Conservation (phyloP, 1,140 invertebrate species). For the Neodiprion virginianus region DNA sequence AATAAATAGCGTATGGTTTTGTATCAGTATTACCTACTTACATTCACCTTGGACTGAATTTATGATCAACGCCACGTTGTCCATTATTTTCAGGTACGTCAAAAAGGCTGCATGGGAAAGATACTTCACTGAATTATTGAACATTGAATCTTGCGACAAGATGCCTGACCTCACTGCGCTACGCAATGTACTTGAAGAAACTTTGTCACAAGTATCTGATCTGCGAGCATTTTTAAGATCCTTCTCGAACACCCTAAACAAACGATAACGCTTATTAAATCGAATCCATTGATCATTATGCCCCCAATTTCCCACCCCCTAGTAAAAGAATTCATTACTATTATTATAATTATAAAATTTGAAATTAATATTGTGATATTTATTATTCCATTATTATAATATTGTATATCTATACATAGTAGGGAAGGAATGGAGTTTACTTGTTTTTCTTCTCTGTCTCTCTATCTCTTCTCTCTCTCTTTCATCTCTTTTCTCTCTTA, state of each 20-base stretch:
- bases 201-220: constrained; percentile 53
- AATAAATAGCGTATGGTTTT: neutral
- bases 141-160: constrained; percentile 73
- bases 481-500: no score
- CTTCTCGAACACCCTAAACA: constrained; percentile 57
- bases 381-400: constrained; percentile 6
- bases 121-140: constrained; percentile 71
- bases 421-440: neutral
- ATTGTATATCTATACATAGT: constrained; percentile 2
- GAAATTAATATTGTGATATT: constrained; percentile 8
- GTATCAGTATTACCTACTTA: neutral
- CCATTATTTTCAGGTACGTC: constrained; percentile 63
- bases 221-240: constrained; percentile 46
- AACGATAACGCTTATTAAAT: constrained; percentile 57
- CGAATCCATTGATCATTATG: constrained; percentile 29
- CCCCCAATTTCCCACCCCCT: constrained; percentile 37
- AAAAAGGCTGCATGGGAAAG: constrained; percentile 71
- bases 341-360: constrained; percentile 3
- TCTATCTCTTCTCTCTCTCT: no score
- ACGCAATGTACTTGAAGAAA: constrained; percentile 68
- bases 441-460: no score
- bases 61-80: neutral
- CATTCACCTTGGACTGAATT: no score
- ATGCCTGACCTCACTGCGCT: constrained; percentile 71
- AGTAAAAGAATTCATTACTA: constrained; percentile 16